Evolutionary conservation across 2,113 vertebrate genomes (phyloP), one percentile per base, ranked within the genome.

Genomic region (Panthera tigris): DNA sequence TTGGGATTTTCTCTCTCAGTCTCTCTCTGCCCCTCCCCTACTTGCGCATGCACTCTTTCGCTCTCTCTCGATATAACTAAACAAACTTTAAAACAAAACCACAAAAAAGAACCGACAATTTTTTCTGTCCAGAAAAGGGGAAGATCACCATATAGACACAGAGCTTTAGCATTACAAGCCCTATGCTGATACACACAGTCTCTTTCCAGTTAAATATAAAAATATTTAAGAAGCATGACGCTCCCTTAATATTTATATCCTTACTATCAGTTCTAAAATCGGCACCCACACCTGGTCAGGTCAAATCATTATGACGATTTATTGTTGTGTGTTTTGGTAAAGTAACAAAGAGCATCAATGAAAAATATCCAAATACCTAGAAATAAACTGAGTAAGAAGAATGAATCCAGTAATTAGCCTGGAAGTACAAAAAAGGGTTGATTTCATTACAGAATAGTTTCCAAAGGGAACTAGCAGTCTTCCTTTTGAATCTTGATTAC

Each of bases 381-480:
- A 91, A 96, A 94, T 81, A 97, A 96, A 98, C 50, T 82, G 21
- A 89, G 39, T 84, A 74, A 95, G 92, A 97, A 97, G 91, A 97
- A 96, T 45, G 94, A 97, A 98, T 80, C 79, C 98, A 97, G 16
- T 71, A 96, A 98, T 97, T 96, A 92, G 86, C 98, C 96, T 98
- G 89, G 31, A 13, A 97, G 96, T 96, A 94, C 73, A 88, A 92
- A 52, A 68, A 73, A 97, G 91, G 92, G 94, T 96, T 96, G 65
- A 86, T 73, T 96, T 98, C 95, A 97, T 98, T 97, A 98, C 93
- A 97, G 95, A 97, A 97, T 86, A 61, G 97, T 95, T 96, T 97
- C 97, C 98, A 98, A 96, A 97, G 98, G 95, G 84, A 96, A 87
- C 96, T 96, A 95, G 89, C 88, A 88, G 92, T 94, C 95, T 95